Percentiles rank a stretch among this genome's conserved stretches.
Evolutionary conservation across 2,797 vertebrate species (phyloP).

Genomic region (Acanthurus leucopareius): DNA sequence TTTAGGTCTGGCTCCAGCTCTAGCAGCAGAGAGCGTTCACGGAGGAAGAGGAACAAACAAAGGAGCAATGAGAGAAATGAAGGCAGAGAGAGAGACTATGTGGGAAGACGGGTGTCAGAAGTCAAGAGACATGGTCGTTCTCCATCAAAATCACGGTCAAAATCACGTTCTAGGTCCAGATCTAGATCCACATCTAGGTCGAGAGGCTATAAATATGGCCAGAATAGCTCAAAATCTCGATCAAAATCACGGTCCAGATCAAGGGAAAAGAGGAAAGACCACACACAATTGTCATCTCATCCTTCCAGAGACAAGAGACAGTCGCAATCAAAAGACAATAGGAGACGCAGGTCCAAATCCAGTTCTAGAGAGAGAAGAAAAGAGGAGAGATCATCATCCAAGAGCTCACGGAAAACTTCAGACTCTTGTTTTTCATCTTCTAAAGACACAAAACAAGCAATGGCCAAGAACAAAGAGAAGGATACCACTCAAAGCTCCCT

Average conservation of each 20-base stretch:
- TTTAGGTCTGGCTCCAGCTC: slow-evolving; percentile 83
- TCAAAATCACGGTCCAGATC: slow-evolving; percentile 82
- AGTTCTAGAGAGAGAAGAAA: slow-evolving; percentile 79
- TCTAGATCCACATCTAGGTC: slow-evolving; percentile 84
- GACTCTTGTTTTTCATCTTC: slow-evolving; percentile 25
- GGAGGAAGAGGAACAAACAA: slow-evolving; percentile 75
- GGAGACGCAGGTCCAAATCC: slow-evolving; percentile 76
- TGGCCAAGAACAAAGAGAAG: slow-evolving; percentile 68
- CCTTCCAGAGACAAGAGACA: slow-evolving; percentile 64
- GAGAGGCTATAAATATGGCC: slow-evolving; percentile 73
- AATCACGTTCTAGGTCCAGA: slow-evolving; percentile 80
- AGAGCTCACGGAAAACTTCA: slow-evolving; percentile 57
- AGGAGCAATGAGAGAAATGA: slow-evolving; percentile 68
- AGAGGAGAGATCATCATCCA: slow-evolving; percentile 49
- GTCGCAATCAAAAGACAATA: slow-evolving; percentile 72
- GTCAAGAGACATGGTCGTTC: slow-evolving; percentile 79
- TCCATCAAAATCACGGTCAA: slow-evolving; percentile 63
- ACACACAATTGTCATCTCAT: slow-evolving; percentile 58
- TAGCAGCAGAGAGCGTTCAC: slow-evolving; percentile 85
- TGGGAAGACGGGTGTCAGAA: slow-evolving; percentile 70
- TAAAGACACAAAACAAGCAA: slow-evolving; percentile 53
- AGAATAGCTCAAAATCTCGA: slow-evolving; percentile 65
- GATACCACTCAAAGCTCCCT: not conserved
- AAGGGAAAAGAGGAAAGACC: slow-evolving; percentile 85
- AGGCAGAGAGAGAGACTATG: slow-evolving; percentile 62